phyloP scores from a whole-genome alignment of 2,113 vertebrate species.

The Chaetorhynchus papuensis region DNA sequence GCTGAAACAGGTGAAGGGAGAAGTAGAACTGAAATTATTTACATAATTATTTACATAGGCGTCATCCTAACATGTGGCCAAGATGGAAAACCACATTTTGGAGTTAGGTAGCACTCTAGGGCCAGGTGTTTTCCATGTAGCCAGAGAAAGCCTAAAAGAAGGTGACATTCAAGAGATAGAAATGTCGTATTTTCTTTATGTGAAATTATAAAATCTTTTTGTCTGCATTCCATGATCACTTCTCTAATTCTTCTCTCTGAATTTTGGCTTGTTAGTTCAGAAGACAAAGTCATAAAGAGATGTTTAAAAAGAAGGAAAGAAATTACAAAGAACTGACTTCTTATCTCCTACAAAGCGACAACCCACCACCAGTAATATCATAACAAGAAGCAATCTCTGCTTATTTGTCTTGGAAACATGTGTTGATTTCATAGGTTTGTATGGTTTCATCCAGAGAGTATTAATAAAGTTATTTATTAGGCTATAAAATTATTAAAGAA shows the following conservation, averaged over 20 bases:
- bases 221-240: not conserved
- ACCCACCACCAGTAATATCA: not conserved
- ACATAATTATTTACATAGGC: too few relatives aligned
- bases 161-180: rapidly evolving
- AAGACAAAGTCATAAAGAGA: not conserved
- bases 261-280: not conserved
- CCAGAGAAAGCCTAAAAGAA: not conserved
- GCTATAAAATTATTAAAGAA: not conserved
- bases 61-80: not conserved
- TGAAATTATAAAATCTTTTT: not conserved
- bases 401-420: not conserved
- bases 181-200: not conserved
- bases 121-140: not conserved
- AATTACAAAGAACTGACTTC: not conserved
- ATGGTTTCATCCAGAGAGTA: not conserved
- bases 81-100: not conserved
- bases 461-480: not conserved
- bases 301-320: not conserved
- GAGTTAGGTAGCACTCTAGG: not conserved
- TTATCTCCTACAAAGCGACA: not conserved
- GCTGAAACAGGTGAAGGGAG: not conserved
- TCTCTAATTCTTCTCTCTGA: not conserved
- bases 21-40: not conserved
- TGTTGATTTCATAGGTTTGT: not conserved
- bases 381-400: not conserved